Percentiles rank a stretch among this genome's conserved stretches.
Conservation (phyloP, 30 jellyfish, hydroid and myxozoan genomes). For the Hydractinia symbiolongicarpus region DNA sequence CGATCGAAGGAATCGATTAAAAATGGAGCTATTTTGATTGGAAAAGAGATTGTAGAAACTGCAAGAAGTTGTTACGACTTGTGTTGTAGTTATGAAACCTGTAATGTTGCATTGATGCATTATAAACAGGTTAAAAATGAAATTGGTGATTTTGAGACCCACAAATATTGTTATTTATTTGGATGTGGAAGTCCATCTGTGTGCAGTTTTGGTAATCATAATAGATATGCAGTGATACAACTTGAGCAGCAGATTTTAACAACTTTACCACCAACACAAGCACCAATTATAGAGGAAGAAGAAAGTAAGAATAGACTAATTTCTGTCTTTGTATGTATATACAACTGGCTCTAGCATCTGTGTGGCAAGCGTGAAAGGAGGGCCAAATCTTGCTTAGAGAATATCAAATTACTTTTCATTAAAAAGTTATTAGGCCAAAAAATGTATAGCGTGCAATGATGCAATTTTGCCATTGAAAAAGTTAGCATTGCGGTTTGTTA, state of each 20-base stretch:
- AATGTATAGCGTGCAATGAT: no score
- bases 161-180: background rate
- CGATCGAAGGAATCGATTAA: background rate
- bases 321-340: no score
- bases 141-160: background rate
- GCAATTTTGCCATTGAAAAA: no score
- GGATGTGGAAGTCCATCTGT: slow-evolving; percentile 12
- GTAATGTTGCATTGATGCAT: slow-evolving; percentile 6
- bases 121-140: slow-evolving; percentile 3
- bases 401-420: no score
- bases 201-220: background rate
- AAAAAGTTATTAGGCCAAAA: no score
- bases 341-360: no score
- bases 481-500: no score
- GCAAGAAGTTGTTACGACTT: background rate
- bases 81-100: background rate
- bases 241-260: background rate
- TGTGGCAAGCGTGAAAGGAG: no score
- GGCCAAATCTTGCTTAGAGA: no score
- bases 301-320: background rate
- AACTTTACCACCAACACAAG: background rate
- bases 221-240: background rate
- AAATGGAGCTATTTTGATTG: background rate
- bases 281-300: background rate
- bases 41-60: background rate